Percentiles rank a stretch among this genome's conserved stretches.
Evolutionary conservation across 2,888 invertebrate genomes (phyloP).

Genomic region (Alcis repandata): DNA sequence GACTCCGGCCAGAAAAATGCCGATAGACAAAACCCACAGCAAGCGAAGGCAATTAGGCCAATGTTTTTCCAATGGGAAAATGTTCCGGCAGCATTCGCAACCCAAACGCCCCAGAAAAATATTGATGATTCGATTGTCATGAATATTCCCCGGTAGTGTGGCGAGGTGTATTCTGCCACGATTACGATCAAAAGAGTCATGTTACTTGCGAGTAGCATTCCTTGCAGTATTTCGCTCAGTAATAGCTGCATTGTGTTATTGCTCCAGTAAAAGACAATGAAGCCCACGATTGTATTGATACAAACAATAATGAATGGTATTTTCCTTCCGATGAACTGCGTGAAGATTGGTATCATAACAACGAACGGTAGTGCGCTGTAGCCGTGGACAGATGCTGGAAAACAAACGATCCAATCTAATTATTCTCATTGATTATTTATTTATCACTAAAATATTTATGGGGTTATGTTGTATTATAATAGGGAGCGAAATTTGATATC

Average conservation of each 20-base stretch:
- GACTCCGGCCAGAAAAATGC: conserved; percentile 63
- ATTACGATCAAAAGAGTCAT: conserved; percentile 62
- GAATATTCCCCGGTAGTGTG: conserved; percentile 63
- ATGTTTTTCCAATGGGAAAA: conserved; percentile 65
- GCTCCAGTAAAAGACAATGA: conserved; percentile 61
- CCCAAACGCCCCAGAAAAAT: conserved; percentile 67
- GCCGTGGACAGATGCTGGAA: conserved; percentile 63
- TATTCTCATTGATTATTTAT: background rate
- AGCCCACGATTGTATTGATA: conserved; percentile 54
- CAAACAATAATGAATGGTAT: conserved; percentile 56
- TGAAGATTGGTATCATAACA: conserved; percentile 57
- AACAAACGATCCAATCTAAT: conserved; percentile 2
- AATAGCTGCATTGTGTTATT: conserved; percentile 55
- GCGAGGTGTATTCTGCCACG: conserved; percentile 62
- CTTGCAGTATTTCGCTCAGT: conserved; percentile 60
- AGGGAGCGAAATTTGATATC: background rate
- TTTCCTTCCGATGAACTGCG: conserved; percentile 57
- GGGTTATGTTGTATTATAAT: background rate
- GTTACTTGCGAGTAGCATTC: conserved; percentile 57
- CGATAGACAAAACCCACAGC: conserved; percentile 52
- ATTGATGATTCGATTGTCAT: conserved; percentile 64
- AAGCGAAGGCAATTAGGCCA: conserved; percentile 54
- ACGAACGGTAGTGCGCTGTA: conserved; percentile 60
- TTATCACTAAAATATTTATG: background rate
- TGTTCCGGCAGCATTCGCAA: conserved; percentile 64